These are phyloP conservation scores for Drosophila funebris DNA, from an alignment of 1,140 invertebrate species.

Conservation along the genomic window DNA sequence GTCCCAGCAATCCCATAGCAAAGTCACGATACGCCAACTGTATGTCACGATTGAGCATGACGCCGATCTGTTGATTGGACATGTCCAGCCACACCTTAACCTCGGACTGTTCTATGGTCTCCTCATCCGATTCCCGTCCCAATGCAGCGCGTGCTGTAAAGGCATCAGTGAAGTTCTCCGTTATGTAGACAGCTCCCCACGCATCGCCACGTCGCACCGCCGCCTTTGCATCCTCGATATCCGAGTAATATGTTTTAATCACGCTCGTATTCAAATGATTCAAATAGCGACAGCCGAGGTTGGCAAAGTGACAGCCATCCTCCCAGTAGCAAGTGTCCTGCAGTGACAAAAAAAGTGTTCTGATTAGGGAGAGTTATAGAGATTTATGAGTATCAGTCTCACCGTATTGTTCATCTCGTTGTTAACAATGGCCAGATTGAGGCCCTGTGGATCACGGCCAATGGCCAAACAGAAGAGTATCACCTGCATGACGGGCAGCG, in stretches of 20 bases:
- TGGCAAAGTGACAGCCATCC: constrained; percentile 87
- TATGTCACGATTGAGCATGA: constrained; percentile 92
- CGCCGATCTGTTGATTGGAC: constrained; percentile 96
- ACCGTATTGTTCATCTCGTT: constrained; percentile 88
- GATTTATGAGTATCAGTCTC: constrained; percentile 40
- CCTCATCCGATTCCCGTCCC: constrained; percentile 88
- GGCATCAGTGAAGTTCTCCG: constrained; percentile 93
- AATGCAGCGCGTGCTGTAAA: constrained; percentile 89
- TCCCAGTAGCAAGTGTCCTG: constrained; percentile 83
- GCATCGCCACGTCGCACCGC: constrained; percentile 90
- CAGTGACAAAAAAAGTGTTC: neutral
- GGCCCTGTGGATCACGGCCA: constrained; percentile 93
- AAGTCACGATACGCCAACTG: constrained; percentile 92
- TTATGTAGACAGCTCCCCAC: constrained; percentile 94
- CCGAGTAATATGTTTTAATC: constrained; percentile 88
- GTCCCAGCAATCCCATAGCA: constrained; percentile 88
- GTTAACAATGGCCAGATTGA: constrained; percentile 94
- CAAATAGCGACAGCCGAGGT: constrained; percentile 91
- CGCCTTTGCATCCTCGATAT: constrained; percentile 87
- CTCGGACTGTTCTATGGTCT: constrained; percentile 92
- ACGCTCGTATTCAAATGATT: constrained; percentile 88
- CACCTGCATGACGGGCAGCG: constrained; percentile 96
- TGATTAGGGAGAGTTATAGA: neutral
- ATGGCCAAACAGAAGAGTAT: constrained; percentile 97
- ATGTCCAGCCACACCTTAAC: constrained; percentile 94